Base-by-base conservation (phyloP, 2,113 vertebrate genomes). In the Forbesichthys papilliferus region DNA sequence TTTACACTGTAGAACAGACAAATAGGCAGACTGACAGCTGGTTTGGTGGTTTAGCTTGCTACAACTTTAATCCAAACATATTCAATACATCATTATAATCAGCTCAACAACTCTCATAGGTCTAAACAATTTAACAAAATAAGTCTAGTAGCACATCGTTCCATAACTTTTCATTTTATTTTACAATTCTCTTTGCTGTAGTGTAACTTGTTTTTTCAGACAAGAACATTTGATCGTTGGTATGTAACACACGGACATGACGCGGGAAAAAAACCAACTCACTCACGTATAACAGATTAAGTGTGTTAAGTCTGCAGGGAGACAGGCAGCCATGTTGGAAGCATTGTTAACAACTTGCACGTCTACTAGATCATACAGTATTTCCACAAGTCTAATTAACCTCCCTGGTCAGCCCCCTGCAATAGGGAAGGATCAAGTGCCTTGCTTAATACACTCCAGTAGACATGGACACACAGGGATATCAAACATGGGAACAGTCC, bases 51-150 rank as follows among this genome's bases (percentile, higher is more conserved):
- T 89, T 86, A 91, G 87, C 88, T 91, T 86, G 88, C 90, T 91
- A 90, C 87, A 91, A 87, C 87, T 91, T 91, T 89, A 91, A 87
- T 91, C 86, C 87, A 87, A 88, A 89, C 78, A 75, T 18, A 12
- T 84, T 87, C 83, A 81, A 81, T 73, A 82, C 65, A 70, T 73
- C 75, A 64, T 80, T 34, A 14, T 27, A 12, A 9, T 61, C 6
- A 71, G 55, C 63, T 76, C 86, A 79, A 84, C 83, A 77, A 69
- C 79, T 72, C 85, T 79, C 71, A 70, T 76, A 79, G 78, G 79
- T 85, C 84, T 88, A 86, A 77, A 87, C 78, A 68, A n/a, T 71
- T 83, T 84, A 90, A 88, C 87, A 91, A 89, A 91, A 88, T 90
- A 89, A 83, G 74, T 89, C 89, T 90, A 88, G 84, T 79, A 89